Evolutionary conservation across 2,113 vertebrate species (phyloP).

Genomic region (Poecilia latipinna): DNA sequence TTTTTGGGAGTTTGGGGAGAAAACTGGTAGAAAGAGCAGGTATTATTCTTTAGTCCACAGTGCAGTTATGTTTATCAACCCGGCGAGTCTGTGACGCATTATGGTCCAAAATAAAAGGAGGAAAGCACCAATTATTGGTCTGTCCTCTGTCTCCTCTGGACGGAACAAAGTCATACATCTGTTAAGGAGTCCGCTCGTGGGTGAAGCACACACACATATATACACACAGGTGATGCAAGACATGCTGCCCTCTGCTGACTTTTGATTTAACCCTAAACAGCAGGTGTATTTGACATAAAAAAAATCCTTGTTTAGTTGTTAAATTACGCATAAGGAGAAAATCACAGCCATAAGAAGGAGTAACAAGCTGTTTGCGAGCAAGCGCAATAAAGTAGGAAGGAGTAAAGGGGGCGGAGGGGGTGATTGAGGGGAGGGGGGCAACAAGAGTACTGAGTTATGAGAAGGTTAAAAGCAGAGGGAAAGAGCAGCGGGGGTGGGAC

Average conservation of each 20-base stretch:
- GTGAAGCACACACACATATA: background rate
- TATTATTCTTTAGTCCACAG: slow-evolving; percentile 22
- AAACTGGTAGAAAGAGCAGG: background rate
- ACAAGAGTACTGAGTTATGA: slow-evolving; percentile 63
- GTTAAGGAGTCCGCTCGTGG: background rate
- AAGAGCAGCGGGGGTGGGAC: slow-evolving; percentile 40
- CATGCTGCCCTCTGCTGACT: slow-evolving; percentile 20
- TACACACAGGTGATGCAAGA: slow-evolving; percentile 6
- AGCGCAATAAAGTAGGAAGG: slow-evolving; percentile 37
- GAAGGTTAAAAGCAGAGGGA: slow-evolving; percentile 63
- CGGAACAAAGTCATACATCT: slow-evolving; percentile 1
- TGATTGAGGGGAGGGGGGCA: background rate
- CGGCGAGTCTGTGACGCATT: slow-evolving; percentile 28
- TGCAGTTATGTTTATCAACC: slow-evolving; percentile 32
- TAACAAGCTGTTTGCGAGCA: slow-evolving; percentile 42
- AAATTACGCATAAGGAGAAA: slow-evolving; percentile 22
- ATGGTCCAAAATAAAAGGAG: slow-evolving; percentile 24
- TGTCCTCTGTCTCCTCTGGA: slow-evolving; percentile 1
- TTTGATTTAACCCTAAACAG: slow-evolving; percentile 14
- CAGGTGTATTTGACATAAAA: slow-evolving; percentile 30
- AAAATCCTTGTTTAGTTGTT: slow-evolving; percentile 24
- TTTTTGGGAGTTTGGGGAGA: too few species aligned
- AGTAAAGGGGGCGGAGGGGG: background rate
- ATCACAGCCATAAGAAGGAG: slow-evolving; percentile 45
- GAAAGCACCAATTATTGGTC: slow-evolving; percentile 28